A percentile compares a stretch with the other conserved stretches of the same genome.
phyloP scores from a whole-genome alignment of 2,113 vertebrate species.

The Bubalus kerabau region DNA sequence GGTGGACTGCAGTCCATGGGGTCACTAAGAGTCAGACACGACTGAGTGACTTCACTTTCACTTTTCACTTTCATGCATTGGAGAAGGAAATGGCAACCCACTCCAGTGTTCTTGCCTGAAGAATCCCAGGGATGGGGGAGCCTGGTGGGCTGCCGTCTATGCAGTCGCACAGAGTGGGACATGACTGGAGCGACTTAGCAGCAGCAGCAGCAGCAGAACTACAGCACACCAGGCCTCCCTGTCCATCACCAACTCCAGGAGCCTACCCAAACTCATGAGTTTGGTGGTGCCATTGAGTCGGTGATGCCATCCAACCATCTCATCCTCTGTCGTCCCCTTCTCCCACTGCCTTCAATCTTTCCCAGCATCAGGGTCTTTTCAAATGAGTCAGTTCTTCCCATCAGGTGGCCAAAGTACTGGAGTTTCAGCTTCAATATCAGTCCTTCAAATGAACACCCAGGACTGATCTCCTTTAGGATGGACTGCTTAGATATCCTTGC shows the following conservation, averaged over 20 bases:
- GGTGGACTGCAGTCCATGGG: too few relatives aligned
- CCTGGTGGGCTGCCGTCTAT: too few relatives aligned
- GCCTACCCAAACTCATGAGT: neutral
- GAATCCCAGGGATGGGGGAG: too few relatives aligned
- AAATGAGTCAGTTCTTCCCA: neutral
- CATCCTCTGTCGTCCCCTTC: neutral
- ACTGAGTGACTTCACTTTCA: too few relatives aligned
- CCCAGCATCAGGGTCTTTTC: neutral
- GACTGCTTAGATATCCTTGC: neutral
- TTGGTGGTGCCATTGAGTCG: neutral
- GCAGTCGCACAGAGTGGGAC: too few relatives aligned
- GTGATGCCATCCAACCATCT: neutral
- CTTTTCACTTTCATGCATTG: too few relatives aligned
- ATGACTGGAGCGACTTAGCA: too few relatives aligned
- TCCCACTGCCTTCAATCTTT: neutral
- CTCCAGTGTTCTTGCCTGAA: too few relatives aligned
- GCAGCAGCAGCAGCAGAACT: neutral
- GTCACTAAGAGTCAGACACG: too few relatives aligned
- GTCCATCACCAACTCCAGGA: neutral
- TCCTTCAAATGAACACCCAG: neutral
- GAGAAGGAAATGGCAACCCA: too few relatives aligned
- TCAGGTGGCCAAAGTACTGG: neutral
- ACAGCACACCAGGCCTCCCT: neutral
- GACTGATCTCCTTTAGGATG: neutral
- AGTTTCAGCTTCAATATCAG: neutral